phyloP scores from a whole-genome alignment of 2,797 vertebrate species.

The Ataeniobius toweri region DNA sequence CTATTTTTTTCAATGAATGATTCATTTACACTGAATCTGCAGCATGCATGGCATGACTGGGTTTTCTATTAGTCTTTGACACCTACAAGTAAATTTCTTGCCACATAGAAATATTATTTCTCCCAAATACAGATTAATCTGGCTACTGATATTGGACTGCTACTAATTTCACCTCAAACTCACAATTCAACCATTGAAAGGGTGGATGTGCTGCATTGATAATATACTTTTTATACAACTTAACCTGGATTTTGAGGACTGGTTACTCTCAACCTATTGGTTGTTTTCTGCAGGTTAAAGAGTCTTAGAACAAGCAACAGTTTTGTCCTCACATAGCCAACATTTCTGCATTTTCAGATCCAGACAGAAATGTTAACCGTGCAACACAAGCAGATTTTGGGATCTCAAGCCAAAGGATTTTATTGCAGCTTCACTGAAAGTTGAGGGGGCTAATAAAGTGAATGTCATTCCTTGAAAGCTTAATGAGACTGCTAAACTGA shows the following conservation, averaged over 20 bases:
- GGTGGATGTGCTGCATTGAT: neutral
- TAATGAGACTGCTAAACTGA: constrained; percentile 26
- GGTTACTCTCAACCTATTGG: neutral
- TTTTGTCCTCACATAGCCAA: too few species aligned
- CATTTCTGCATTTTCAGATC: neutral
- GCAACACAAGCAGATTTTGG: neutral
- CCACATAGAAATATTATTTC: neutral
- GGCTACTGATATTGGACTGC: neutral
- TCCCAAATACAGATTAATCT: neutral
- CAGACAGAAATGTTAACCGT: neutral
- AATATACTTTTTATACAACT: neutral
- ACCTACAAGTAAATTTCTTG: neutral
- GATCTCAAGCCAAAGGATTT: neutral
- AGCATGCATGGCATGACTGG: neutral
- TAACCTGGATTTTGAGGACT: neutral
- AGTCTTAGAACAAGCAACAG: neutral
- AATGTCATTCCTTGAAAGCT: constrained; percentile 15
- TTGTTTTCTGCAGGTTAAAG: neutral
- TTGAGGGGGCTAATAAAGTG: neutral
- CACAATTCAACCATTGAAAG: neutral
- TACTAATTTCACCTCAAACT: neutral
- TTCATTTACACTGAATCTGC: neutral
- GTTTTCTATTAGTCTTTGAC: neutral
- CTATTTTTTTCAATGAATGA: neutral
- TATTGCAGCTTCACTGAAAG: neutral